Evolutionary conservation across 2,113 vertebrate genomes (phyloP).

Genomic region (Mellivora capensis): DNA sequence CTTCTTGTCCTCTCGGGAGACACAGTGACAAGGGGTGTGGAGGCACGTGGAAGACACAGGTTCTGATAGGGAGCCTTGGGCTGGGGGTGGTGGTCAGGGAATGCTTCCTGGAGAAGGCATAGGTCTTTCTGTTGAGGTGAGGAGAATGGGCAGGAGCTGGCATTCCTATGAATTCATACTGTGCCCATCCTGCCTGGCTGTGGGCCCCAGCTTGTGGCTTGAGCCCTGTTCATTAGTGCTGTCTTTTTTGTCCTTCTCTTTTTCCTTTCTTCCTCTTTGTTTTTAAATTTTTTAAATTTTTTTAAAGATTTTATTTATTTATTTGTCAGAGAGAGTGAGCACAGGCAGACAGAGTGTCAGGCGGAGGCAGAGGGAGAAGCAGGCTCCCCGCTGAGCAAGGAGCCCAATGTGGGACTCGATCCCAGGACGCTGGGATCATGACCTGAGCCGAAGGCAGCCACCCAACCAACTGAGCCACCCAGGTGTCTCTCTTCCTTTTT

Average conservation of each 20-base stretch:
- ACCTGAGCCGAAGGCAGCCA: too few species aligned
- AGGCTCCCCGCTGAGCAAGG: too few species aligned
- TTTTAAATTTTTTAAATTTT: background rate
- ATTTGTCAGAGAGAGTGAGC: too few species aligned
- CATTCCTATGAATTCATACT: background rate
- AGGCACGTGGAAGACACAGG: background rate
- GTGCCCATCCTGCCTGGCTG: background rate
- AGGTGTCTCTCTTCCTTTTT: too few species aligned
- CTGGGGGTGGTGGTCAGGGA: background rate
- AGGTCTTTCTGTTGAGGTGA: background rate
- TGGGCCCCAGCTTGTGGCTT: background rate
- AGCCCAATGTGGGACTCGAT: too few species aligned
- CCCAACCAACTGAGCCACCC: too few species aligned
- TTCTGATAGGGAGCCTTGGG: background rate
- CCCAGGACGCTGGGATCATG: too few species aligned
- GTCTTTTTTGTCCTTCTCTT: background rate
- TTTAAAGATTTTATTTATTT: too few species aligned
- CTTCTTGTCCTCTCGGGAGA: background rate
- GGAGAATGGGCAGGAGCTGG: background rate
- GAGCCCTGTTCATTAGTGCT: too few species aligned
- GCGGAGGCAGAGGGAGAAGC: too few species aligned
- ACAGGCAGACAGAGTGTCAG: too few species aligned
- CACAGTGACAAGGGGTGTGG: background rate
- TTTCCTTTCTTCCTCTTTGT: too few species aligned
- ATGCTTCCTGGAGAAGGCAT: background rate